Evolutionary conservation across 1,140 invertebrate species (phyloP).

Genomic region (Cotesia chilonis): DNA sequence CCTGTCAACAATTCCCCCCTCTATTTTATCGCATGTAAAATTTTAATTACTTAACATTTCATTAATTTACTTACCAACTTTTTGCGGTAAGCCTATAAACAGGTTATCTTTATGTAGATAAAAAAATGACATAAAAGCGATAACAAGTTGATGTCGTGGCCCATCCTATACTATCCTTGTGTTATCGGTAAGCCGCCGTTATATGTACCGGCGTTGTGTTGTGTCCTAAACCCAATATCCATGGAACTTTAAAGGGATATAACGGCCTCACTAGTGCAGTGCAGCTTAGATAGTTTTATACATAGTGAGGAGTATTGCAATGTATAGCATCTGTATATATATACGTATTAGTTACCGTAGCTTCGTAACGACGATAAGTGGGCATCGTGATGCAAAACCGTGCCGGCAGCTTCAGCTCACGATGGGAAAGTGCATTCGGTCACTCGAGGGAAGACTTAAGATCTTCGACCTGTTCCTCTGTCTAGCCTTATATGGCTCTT

Average conservation of each 20-base stretch:
- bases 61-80: no score
- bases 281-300: no score
- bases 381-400: slow-evolving; percentile 44
- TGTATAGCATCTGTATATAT: slow-evolving; percentile 4
- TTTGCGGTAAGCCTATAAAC: no score
- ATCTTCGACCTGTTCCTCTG: slow-evolving; percentile 31
- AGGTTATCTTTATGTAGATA: no score
- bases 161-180: slow-evolving; percentile 4
- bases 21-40: no score
- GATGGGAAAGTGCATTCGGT: slow-evolving; percentile 46
- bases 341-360: slow-evolving; percentile 44
- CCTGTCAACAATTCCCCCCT: no score
- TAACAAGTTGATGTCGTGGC: slow-evolving; percentile 8
- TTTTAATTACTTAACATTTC: no score
- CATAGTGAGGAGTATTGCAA: no score
- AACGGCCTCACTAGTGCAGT: slow-evolving; percentile 3
- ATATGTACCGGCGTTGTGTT: background rate
- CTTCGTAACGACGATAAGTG: slow-evolving; percentile 42
- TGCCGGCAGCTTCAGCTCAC: slow-evolving; percentile 32
- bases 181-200: slow-evolving; percentile 17
- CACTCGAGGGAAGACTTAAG: slow-evolving; percentile 36
- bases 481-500: slow-evolving; percentile 24
- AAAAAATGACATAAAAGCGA: background rate
- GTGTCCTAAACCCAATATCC: slow-evolving; percentile 1
- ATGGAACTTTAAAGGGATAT: slow-evolving; percentile 12